phyloP scores from a whole-genome alignment of 1,140 invertebrate genomes.

The Caligus rogercresseyi region DNA sequence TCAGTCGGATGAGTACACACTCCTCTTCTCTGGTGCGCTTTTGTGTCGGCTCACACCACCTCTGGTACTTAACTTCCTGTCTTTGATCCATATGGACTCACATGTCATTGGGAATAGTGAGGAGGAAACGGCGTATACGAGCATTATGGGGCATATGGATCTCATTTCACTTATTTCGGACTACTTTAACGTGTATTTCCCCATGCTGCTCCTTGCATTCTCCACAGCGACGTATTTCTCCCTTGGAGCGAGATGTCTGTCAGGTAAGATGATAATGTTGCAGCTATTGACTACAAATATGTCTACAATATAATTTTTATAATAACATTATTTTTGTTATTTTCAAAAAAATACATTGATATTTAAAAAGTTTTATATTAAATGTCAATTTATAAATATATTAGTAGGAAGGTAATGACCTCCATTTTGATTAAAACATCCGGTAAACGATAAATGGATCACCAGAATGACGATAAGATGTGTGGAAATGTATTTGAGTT shows the following conservation, averaged over 20 bases:
- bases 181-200: slow-evolving; percentile 98
- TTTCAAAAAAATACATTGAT: neutral
- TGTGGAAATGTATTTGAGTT: too few relatives aligned
- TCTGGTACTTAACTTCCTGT: slow-evolving; percentile 93
- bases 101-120: slow-evolving; percentile 48
- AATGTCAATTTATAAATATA: neutral
- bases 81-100: slow-evolving; percentile 93
- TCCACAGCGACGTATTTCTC: slow-evolving; percentile 89
- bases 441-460: neutral
- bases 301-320: neutral
- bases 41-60: slow-evolving; percentile 90
- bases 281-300: neutral
- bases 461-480: too few relatives aligned
- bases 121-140: slow-evolving; percentile 6
- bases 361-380: neutral
- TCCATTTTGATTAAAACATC: neutral
- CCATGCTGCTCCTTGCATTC: slow-evolving; percentile 82
- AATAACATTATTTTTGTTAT: neutral
- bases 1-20: slow-evolving; percentile 93
- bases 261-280: slow-evolving; percentile 33
- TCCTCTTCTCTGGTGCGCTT: slow-evolving; percentile 74
- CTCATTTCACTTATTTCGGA: slow-evolving; percentile 89
- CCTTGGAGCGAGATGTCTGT: slow-evolving; percentile 68
- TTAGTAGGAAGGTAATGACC: neutral
- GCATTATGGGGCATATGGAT: slow-evolving; percentile 99